phyloP scores from a whole-genome alignment of 1,140 invertebrate genomes.

The Ceratina japonica region DNA sequence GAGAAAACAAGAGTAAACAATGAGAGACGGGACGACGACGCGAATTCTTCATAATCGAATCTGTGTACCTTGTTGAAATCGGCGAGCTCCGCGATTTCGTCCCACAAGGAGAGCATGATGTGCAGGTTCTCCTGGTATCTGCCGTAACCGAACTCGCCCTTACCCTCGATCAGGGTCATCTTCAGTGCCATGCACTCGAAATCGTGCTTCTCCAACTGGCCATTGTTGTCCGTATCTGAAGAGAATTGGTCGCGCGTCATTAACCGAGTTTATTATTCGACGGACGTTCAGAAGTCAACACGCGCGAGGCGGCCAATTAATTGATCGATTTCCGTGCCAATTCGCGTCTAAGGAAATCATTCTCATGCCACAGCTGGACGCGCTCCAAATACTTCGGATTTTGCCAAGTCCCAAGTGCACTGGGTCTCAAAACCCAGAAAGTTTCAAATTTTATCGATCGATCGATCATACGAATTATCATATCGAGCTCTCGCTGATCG shows the following conservation, averaged over 20 bases:
- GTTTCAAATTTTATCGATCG: conserved; percentile 8
- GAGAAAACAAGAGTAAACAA: conserved; percentile 50
- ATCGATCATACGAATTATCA: neutral
- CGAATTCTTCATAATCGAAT: neutral
- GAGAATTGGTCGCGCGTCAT: neutral
- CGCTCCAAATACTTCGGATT: conserved; percentile 33
- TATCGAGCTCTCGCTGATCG: neutral
- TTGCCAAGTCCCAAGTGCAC: conserved; percentile 33
- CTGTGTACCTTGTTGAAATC: conserved; percentile 89
- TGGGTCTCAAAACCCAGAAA: neutral
- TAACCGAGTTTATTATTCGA: neutral
- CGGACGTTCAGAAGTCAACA: neutral
- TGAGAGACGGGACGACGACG: neutral
- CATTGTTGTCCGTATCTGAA: conserved; percentile 91
- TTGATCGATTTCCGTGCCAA: conserved; percentile 38
- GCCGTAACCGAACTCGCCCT: conserved; percentile 86
- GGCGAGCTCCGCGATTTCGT: conserved; percentile 89
- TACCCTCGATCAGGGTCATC: conserved; percentile 89
- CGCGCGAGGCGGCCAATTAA: conserved; percentile 5
- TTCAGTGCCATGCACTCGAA: conserved; percentile 89
- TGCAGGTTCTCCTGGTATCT: conserved; percentile 88
- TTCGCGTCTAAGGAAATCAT: conserved; percentile 24
- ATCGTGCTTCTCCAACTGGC: conserved; percentile 88
- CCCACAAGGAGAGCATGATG: conserved; percentile 90
- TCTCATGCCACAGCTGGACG: conserved; percentile 19